phyloP scores from a whole-genome alignment of 2,113 vertebrate species.

The Microcebus jonahi region DNA sequence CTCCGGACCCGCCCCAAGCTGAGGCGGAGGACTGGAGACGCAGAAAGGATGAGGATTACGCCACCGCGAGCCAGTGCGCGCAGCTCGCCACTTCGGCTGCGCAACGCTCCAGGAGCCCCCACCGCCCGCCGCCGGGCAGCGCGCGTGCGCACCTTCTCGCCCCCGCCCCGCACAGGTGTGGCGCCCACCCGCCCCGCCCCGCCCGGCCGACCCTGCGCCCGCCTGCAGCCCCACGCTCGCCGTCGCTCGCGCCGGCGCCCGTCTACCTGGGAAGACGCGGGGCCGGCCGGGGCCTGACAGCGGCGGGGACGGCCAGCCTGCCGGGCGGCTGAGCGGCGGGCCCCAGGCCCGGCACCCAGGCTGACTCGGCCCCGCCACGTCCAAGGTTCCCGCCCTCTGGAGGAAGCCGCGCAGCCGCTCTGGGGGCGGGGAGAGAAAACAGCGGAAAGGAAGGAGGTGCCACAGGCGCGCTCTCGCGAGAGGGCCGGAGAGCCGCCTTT shows the following conservation, averaged over 20 bases:
- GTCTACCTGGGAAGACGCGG: background rate
- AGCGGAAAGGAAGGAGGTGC: background rate
- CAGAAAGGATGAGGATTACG: background rate
- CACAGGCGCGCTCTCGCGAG: constrained; percentile 55
- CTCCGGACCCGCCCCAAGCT: background rate
- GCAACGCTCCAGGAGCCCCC: background rate
- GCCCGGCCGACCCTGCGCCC: fast-evolving
- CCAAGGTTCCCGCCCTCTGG: background rate
- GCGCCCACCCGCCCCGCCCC: fast-evolving
- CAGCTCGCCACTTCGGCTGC: background rate
- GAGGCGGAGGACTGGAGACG: background rate
- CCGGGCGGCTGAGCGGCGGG: fast-evolving
- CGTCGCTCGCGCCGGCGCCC: fast-evolving
- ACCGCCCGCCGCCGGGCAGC: background rate
- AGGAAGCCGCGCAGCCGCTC: background rate
- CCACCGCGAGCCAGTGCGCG: background rate
- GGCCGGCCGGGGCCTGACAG: fast-evolving
- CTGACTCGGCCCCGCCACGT: constrained; percentile 35
- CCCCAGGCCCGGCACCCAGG: background rate
- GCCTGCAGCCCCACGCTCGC: fast-evolving
- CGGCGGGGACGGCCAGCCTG: background rate
- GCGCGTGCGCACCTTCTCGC: background rate
- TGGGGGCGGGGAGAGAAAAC: background rate
- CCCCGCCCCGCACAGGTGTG: background rate
- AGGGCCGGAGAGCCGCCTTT: background rate